Evolutionary conservation across 2,888 invertebrate species (phyloP).

Genomic region (Leptopilina syphax): DNA sequence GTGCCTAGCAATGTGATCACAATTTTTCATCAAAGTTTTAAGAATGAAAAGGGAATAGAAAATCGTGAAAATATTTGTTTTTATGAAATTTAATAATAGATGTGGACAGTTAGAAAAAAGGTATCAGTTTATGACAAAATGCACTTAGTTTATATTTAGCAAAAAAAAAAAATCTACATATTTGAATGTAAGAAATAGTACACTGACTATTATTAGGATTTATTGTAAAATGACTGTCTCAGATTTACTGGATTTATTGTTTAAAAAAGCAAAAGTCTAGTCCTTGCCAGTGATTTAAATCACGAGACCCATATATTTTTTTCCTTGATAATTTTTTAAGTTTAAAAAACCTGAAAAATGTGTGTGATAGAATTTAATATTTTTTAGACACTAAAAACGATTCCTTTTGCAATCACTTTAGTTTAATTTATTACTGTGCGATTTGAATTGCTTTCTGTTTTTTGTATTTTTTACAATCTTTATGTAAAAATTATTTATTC

Average conservation of each 20-base stretch:
- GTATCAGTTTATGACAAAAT: neutral
- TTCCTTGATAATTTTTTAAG: neutral
- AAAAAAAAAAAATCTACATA: neutral
- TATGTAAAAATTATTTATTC: conserved; percentile 59
- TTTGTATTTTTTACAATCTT: conserved; percentile 45
- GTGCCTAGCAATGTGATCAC: conserved; percentile 26
- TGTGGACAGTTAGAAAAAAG: neutral
- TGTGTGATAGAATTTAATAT: neutral
- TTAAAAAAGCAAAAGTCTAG: conserved; percentile 26
- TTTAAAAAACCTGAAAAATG: neutral
- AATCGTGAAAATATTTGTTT: neutral
- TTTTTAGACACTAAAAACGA: neutral
- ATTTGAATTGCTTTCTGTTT: conserved; percentile 36
- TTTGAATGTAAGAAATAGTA: conserved; percentile 3
- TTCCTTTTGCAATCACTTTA: neutral
- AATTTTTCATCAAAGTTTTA: conserved; percentile 11
- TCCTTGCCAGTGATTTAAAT: conserved; percentile 33
- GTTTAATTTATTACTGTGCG: neutral
- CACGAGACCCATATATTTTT: neutral
- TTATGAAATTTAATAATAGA: neutral
- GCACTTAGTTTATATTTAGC: neutral
- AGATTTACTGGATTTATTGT: conserved; percentile 27
- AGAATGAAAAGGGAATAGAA: neutral
- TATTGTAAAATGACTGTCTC: conserved; percentile 20
- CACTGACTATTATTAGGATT: conserved; percentile 20